These are phyloP conservation scores for Drosophila kepulauana DNA, from an alignment of 1,140 invertebrate species.

Conservation along the genomic window DNA sequence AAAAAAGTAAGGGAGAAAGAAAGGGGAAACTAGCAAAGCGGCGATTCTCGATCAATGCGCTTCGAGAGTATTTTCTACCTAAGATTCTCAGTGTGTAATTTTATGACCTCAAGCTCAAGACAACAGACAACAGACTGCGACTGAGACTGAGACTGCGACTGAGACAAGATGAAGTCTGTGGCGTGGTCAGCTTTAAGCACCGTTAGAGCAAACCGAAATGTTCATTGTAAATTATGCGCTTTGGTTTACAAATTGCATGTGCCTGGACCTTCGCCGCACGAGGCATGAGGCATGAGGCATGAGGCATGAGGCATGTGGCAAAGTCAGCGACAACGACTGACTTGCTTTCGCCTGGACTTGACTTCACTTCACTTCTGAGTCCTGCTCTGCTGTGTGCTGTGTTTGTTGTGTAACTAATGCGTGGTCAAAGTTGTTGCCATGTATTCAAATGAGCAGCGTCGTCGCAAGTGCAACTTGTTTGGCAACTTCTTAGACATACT, in stretches of 20 bases:
- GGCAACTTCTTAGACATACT: constrained; percentile 78
- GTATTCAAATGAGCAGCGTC: constrained; percentile 76
- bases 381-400: constrained; percentile 4
- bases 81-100: constrained; percentile 10
- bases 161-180: constrained; percentile 40
- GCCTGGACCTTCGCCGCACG: constrained; percentile 49
- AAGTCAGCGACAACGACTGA: constrained; percentile 50
- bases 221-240: constrained; percentile 81
- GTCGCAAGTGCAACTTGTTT: constrained; percentile 59
- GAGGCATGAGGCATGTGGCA: constrained; percentile 61
- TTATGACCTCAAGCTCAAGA: constrained; percentile 23
- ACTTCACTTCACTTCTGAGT: constrained; percentile 34
- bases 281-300: constrained; percentile 68
- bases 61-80: not conserved
- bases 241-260: constrained; percentile 82
- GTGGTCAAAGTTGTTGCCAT: constrained; percentile 77
- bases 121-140: not conserved
- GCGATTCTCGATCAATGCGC: not conserved
- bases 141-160: not conserved
- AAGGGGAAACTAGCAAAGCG: not conserved
- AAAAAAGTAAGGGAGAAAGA: too few relatives aligned
- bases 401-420: constrained; percentile 73
- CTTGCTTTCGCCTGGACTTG: constrained; percentile 30
- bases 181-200: constrained; percentile 48
- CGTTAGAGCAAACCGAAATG: constrained; percentile 44